Percentiles rank a stretch among this genome's conserved stretches.
Conservation (phyloP, 2,113 vertebrate species). For the Eubucco bourcierii region DNA sequence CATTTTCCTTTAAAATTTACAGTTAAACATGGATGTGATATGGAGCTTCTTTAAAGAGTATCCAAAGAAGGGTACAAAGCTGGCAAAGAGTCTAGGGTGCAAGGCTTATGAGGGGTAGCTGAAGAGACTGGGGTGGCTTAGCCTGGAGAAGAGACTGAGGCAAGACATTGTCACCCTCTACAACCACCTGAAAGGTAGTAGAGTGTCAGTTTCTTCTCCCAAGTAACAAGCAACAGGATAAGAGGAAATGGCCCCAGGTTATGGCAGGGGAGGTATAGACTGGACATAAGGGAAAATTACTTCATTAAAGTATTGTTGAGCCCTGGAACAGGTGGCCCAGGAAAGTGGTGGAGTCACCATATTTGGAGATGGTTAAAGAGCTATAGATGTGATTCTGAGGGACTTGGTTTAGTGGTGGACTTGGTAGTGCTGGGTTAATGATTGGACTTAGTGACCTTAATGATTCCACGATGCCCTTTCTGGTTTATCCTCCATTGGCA, state of each 20-base stretch:
- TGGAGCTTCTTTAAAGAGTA: not conserved
- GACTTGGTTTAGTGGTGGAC: not conserved
- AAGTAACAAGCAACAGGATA: not conserved
- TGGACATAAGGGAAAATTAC: not conserved
- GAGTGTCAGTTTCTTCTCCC: not conserved
- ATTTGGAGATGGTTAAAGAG: not conserved
- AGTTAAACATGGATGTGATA: not conserved
- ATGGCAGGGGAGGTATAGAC: not conserved
- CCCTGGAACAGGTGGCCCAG: not conserved
- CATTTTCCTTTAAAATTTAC: not conserved
- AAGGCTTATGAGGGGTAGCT: not conserved
- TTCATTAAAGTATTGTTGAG: not conserved
- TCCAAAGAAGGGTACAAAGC: not conserved
- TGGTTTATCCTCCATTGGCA: not conserved
- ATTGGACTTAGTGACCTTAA: not conserved
- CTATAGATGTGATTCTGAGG: not conserved
- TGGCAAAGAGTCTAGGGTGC: not conserved
- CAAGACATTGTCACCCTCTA: not conserved
- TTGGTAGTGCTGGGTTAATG: not conserved
- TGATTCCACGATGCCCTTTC: not conserved
- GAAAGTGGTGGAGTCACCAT: not conserved
- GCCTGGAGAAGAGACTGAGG: not conserved
- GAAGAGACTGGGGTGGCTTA: not conserved
- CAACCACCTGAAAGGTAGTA: not conserved
- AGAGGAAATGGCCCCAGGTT: not conserved